Percentiles rank a stretch among this genome's conserved stretches.
Conservation (phyloP, 2,888 invertebrate species). For the Eumerus sabulonum region DNA sequence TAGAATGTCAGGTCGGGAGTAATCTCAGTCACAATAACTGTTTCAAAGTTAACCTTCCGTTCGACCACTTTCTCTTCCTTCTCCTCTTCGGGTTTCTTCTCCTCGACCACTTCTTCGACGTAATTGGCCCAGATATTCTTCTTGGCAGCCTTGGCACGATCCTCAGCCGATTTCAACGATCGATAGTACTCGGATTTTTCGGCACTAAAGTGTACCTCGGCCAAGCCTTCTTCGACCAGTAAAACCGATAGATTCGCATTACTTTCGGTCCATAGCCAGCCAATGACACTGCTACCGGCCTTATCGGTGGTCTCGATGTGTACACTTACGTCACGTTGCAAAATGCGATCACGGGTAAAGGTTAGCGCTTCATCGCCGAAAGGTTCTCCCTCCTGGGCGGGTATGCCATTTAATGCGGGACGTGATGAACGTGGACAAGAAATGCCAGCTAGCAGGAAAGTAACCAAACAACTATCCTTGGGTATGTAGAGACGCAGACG, state of each 20-base stretch:
- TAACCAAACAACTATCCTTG: constrained; percentile 95
- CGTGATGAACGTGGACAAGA: constrained; percentile 92
- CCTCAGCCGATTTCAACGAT: constrained; percentile 91
- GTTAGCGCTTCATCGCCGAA: constrained; percentile 95
- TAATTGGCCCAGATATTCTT: constrained; percentile 87
- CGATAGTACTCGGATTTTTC: constrained; percentile 92
- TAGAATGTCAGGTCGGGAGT: constrained; percentile 89
- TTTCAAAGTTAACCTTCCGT: constrained; percentile 90
- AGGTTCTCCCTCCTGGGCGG: constrained; percentile 89
- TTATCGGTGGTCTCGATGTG: constrained; percentile 97
- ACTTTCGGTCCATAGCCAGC: constrained; percentile 94
- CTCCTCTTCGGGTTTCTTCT: constrained; percentile 79
- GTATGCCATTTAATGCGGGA: constrained; percentile 84
- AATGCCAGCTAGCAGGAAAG: constrained; percentile 89
- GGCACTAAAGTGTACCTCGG: constrained; percentile 95
- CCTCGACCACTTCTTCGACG: constrained; percentile 83
- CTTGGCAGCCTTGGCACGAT: constrained; percentile 90
- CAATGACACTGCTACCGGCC: constrained; percentile 96
- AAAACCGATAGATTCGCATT: constrained; percentile 91
- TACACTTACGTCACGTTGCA: constrained; percentile 96
- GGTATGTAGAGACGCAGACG: constrained; percentile 95
- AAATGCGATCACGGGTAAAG: constrained; percentile 91
- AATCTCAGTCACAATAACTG: constrained; percentile 93
- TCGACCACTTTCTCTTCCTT: constrained; percentile 83
- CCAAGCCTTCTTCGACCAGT: constrained; percentile 94